Percentiles rank a stretch among this genome's conserved stretches.
Conservation (phyloP, 2,888 invertebrate species). For the Xestia ashworthii region DNA sequence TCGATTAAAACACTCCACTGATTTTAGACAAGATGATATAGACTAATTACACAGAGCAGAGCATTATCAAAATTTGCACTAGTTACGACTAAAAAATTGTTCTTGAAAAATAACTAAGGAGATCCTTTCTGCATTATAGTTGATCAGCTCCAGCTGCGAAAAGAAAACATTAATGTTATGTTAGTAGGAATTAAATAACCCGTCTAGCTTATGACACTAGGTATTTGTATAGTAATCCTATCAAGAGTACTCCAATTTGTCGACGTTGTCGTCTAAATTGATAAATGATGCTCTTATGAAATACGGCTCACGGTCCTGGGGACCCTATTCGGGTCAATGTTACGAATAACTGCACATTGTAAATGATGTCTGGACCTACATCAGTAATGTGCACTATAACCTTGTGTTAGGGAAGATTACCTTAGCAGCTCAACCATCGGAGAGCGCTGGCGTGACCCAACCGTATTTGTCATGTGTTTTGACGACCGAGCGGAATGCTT, state of each 20-base stretch:
- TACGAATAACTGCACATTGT: slow-evolving; percentile 49
- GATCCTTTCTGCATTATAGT: slow-evolving; percentile 85
- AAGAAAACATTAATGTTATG: slow-evolving; percentile 27
- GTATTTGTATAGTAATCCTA: slow-evolving; percentile 28
- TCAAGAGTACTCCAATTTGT: slow-evolving; percentile 54
- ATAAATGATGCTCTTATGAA: slow-evolving; percentile 75
- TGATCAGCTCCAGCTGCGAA: slow-evolving; percentile 73
- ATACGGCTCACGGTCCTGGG: slow-evolving; percentile 56
- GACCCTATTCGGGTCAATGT: slow-evolving; percentile 77
- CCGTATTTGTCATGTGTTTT: slow-evolving; percentile 98
- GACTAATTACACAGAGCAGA: slow-evolving; percentile 78
- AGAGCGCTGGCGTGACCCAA: slow-evolving; percentile 96
- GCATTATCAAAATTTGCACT: slow-evolving; percentile 83
- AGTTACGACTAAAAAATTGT: slow-evolving; percentile 81
- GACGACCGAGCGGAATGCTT: slow-evolving; percentile 96
- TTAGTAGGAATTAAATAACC: not conserved
- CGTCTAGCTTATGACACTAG: slow-evolving; percentile 7
- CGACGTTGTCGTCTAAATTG: slow-evolving; percentile 74
- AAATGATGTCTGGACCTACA: slow-evolving; percentile 8
- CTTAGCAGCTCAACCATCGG: slow-evolving; percentile 93
- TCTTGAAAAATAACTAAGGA: slow-evolving; percentile 83
- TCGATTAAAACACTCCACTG: slow-evolving; percentile 64
- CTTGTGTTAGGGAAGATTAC: slow-evolving; percentile 55
- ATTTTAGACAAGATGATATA: slow-evolving; percentile 71
- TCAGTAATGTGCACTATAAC: not conserved